Evolutionary conservation across 2,888 invertebrate genomes (phyloP), one percentile per base, ranked within the genome.

Genomic region (Syrphus vitripennis): DNA sequence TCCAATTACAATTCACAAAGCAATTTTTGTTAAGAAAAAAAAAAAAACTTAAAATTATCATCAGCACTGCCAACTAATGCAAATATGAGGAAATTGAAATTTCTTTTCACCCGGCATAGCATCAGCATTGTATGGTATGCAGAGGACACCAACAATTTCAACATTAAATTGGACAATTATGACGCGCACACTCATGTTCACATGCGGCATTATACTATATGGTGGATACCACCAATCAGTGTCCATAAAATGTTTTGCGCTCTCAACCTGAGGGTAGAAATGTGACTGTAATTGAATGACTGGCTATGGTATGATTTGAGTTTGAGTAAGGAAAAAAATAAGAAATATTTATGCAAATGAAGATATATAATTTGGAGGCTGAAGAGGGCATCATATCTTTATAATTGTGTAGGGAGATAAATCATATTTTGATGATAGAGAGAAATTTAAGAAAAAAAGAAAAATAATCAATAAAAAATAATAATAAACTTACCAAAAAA

Each of bases 111-210:
- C 31, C 14, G 9, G 26, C 48, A 42, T n/a, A n/a, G n/a, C n/a
- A n/a, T n/a, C n/a, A n/a, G n/a, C 12, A 77, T 40, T 6, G 4
- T 4, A 5, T n/a, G n/a, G 4, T 31, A 29, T 48, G 50, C 63
- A 21, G n/a, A n/a, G 61, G 12, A 19, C 21, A 21, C 21, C 5
- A 37, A 37, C n/a, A 19, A 19, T 57, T 81, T 50, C 26, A 50
- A 16, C 9, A n/a, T 37, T 50, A 86, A 82, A 86, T 86, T 86
- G 82, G 86, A 57, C 82, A 78, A 86, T 86, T 86, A 86, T 82
- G 86, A 86, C 82, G 74, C 77, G 82, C 72, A 42, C 1, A 14
- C n/a, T 61, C 42, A 71, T 63, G 61, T 72, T 78, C 69, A 26
- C 72, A 70, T 50, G 45, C 6, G 14, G 26, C 61, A 63, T 3